Base-by-base conservation (phyloP, 2,888 invertebrate genomes). In the Oscheius sp. region DNA sequence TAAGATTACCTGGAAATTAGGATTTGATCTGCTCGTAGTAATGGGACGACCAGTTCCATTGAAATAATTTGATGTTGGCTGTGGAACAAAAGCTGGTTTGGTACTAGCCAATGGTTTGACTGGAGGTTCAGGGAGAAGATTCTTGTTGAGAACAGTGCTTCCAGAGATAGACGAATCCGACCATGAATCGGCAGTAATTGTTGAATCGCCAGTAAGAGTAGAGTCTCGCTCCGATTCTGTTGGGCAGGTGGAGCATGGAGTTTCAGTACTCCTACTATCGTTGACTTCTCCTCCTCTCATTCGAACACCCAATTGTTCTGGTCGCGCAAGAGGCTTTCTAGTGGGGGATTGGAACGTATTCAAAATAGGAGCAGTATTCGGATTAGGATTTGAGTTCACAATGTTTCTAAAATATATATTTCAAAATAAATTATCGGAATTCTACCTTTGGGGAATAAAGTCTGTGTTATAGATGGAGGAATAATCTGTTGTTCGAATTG, bases 211-310 rank as follows among this genome's bases (percentile, higher is more conserved):
- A 42, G 61, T 61, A 27, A 61, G 27, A 6, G 61, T 61, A 3
- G 61, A 61, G n/a, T 61, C 61, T 27, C 61, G 17, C 45, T 61
- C 68, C 17, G 76, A 77, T 20, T 74, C 74, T 15, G 74, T 65
- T 0, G 73, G 70, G 48, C 70, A 70, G 15, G 70, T 70, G 1
- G 65, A 65, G 33, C 70, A 70, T 3, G 70, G 61, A 1, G 65
- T 57, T 34, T 46, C 70, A n/a, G 65, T 65, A 42, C 65, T 65
- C 15, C 46, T 31, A 25, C 29, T 37, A 0, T 37, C 53, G n/a
- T 48, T 61, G 5, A 12, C 23, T 23, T 65, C 65, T 25, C 61
- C 50, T 20, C 27, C 27, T 29, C 53, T 27, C 33, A 53, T 53
- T 31, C 64, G 42, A 20, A 69, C 55, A 4, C 42, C 42, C 17